Conservation (phyloP, 2,888 invertebrate genomes). For the Hirtodrosophila histrioides region DNA sequence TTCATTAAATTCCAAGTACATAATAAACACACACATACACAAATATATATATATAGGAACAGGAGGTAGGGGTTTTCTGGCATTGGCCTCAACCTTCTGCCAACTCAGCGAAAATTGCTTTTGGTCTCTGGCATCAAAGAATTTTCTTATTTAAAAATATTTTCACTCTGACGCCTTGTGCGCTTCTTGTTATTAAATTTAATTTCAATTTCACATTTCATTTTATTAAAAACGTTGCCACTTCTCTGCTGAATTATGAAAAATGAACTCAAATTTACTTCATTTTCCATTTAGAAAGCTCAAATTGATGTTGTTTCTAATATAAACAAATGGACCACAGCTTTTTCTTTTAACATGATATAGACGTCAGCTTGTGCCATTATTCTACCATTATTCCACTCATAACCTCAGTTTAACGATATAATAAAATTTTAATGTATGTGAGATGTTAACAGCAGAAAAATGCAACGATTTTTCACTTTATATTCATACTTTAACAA, state of each 20-base stretch:
- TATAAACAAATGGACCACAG: constrained; percentile 12
- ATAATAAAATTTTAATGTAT: too few species aligned
- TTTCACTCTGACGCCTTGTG: constrained; percentile 20
- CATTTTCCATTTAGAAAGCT: not conserved
- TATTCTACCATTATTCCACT: not conserved
- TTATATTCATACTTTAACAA: too few species aligned
- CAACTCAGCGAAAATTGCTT: constrained; percentile 45
- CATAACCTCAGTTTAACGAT: too few species aligned
- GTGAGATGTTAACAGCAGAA: too few species aligned
- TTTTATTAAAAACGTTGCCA: constrained; percentile 35
- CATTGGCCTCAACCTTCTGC: constrained; percentile 60
- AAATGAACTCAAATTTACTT: constrained; percentile 32
- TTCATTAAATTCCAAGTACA: constrained; percentile 55
- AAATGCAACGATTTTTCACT: too few species aligned
- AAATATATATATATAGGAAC: constrained; percentile 9
- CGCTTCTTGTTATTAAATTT: constrained; percentile 42
- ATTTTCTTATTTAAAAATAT: constrained; percentile 57
- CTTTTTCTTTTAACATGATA: too few species aligned
- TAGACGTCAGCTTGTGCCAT: not conserved
- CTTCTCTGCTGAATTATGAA: constrained; percentile 22
- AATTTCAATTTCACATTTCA: constrained; percentile 31
- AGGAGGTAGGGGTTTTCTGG: constrained; percentile 18
- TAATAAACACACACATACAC: constrained; percentile 28
- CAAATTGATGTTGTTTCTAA: constrained; percentile 3
- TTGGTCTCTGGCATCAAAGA: constrained; percentile 63